Percentiles rank a stretch among this genome's conserved stretches.
These are phyloP conservation scores for Chaetodon auriga DNA, from an alignment of 2,113 vertebrate genomes.

Conservation along the genomic window DNA sequence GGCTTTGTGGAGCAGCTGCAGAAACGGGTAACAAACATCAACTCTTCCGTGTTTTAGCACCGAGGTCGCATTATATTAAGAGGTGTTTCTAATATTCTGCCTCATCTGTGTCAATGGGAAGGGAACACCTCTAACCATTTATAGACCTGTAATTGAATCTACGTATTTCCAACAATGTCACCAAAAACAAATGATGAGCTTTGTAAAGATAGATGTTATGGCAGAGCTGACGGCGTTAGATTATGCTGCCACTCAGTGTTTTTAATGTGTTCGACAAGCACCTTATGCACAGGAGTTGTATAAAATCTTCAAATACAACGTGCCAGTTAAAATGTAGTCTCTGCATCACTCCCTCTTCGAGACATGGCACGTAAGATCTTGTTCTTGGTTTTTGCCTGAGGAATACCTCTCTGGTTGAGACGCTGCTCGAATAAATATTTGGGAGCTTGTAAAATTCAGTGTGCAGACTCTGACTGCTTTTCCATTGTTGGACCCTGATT, in stretches of 20 bases:
- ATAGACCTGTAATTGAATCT: background rate
- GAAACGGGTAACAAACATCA: slow-evolving; percentile 89
- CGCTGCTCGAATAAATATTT: slow-evolving; percentile 24
- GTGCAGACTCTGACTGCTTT: background rate
- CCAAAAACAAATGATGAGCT: background rate
- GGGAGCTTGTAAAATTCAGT: slow-evolving; percentile 3
- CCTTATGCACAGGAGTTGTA: background rate
- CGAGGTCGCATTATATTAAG: no score
- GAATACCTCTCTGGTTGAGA: background rate
- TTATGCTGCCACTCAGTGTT: background rate
- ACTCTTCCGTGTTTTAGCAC: background rate
- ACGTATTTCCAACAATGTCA: background rate
- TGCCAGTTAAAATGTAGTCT: background rate
- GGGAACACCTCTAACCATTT: no score
- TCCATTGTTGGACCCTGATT: background rate
- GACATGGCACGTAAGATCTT: background rate
- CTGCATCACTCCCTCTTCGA: background rate
- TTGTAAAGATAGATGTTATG: background rate
- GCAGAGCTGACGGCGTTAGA: background rate
- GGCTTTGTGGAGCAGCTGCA: slow-evolving; percentile 98
- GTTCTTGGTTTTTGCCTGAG: slow-evolving; percentile 14
- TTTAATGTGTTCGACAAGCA: background rate
- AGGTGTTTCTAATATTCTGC: no score
- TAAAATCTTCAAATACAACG: background rate
- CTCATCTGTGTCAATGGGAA: background rate